A percentile compares a stretch with the other conserved stretches of the same genome.
Conservation (phyloP, 2,797 vertebrate genomes). For the Austrolebias charrua region DNA sequence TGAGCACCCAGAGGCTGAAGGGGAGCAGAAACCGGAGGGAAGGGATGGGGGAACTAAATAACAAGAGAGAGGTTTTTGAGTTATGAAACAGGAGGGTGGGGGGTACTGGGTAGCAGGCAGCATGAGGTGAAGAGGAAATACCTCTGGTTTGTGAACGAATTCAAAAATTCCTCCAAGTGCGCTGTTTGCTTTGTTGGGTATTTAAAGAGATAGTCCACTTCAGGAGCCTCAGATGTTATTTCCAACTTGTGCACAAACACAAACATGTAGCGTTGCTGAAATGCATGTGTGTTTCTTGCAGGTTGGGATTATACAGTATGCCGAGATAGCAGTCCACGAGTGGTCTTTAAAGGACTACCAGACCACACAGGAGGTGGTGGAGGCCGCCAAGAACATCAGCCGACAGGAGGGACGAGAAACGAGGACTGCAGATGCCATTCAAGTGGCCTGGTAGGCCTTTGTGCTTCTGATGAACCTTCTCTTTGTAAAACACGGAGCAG, state of each 20-base stretch:
- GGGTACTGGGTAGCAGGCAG: slow-evolving; percentile 54
- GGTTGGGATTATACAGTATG: slow-evolving; percentile 95
- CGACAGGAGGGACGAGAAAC: slow-evolving; percentile 93
- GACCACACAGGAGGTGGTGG: slow-evolving; percentile 85
- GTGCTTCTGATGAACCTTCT: slow-evolving; percentile 25
- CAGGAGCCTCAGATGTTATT: slow-evolving; percentile 44
- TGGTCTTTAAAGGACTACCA: slow-evolving; percentile 90
- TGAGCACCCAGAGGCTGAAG: slow-evolving; percentile 12
- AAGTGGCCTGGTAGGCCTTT: slow-evolving; percentile 85
- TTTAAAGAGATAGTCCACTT: slow-evolving; percentile 56
- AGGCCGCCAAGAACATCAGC: slow-evolving; percentile 92
- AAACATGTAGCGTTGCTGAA: slow-evolving; percentile 12
- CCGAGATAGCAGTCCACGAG: slow-evolving; percentile 87
- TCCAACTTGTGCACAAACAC: slow-evolving; percentile 19
- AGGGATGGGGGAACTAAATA: slow-evolving; percentile 34
- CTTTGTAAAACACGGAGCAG: slow-evolving; percentile 7
- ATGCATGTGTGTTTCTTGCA: slow-evolving; percentile 50
- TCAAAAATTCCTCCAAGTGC: slow-evolving; percentile 62
- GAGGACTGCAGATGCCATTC: slow-evolving; percentile 87
- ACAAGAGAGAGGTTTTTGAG: slow-evolving; percentile 27
- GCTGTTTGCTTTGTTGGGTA: slow-evolving; percentile 57
- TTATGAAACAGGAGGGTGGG: slow-evolving; percentile 37
- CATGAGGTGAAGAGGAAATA: slow-evolving; percentile 77
- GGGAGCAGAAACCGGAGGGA: slow-evolving; percentile 26
- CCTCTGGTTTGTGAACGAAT: slow-evolving; percentile 73